phyloP scores from a whole-genome alignment of 2,888 invertebrate species.

The Agrypnus murinus region DNA sequence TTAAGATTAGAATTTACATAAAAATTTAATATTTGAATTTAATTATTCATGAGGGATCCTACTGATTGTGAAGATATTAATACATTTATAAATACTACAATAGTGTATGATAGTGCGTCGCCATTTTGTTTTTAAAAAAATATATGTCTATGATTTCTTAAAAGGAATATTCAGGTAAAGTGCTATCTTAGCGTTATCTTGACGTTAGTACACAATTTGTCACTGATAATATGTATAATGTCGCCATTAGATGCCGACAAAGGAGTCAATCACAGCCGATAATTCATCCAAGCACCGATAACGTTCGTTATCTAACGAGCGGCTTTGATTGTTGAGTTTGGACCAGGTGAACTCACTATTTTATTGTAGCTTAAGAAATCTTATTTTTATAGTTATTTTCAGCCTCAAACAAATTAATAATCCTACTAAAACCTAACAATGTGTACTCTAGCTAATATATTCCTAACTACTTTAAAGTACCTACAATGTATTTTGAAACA shows the following conservation, averaged over 20 bases:
- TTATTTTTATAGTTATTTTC: no score
- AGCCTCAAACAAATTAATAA: no score
- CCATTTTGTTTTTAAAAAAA: slow-evolving; percentile 47
- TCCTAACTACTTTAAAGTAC: no score
- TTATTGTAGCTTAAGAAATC: no score
- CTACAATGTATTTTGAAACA: no score
- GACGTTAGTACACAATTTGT: slow-evolving; percentile 63
- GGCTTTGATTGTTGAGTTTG: slow-evolving; percentile 60
- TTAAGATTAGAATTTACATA: background rate
- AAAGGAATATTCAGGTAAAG: slow-evolving; percentile 26
- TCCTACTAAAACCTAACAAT: no score
- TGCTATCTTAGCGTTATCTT: slow-evolving; percentile 45
- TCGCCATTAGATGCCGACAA: slow-evolving; percentile 69
- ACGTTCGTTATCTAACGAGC: slow-evolving; percentile 61
- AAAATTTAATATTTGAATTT: background rate
- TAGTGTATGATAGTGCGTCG: no score
- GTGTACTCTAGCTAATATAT: no score
- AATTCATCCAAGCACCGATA: slow-evolving; percentile 64
- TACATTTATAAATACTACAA: no score
- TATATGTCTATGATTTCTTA: slow-evolving; percentile 31
- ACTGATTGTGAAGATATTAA: no score
- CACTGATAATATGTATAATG: slow-evolving; percentile 64
- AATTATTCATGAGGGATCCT: no score
- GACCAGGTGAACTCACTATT: slow-evolving; percentile 36
- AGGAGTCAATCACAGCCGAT: slow-evolving; percentile 67